phyloP scores from a whole-genome alignment of 2,888 invertebrate species.

The Caenorhabditis panamensis region DNA sequence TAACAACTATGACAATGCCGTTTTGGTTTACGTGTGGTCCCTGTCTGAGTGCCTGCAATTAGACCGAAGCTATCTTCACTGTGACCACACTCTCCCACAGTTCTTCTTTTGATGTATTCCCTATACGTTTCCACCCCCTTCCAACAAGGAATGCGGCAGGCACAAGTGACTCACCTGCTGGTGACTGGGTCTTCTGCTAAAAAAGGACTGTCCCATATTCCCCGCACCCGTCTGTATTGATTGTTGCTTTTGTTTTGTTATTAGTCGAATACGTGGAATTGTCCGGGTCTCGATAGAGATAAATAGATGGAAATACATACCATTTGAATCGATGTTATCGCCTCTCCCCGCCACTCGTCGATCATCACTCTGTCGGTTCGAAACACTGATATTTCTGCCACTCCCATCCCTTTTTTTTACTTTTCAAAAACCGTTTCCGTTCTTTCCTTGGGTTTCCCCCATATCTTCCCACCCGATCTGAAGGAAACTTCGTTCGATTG shows the following conservation, averaged over 20 bases:
- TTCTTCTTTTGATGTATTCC: not conserved
- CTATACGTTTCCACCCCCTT: not conserved
- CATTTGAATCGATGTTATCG: constrained; percentile 53
- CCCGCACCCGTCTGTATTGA: not conserved
- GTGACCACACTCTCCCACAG: constrained; percentile 5
- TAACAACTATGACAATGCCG: not conserved
- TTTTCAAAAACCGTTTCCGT: not conserved
- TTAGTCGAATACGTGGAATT: constrained; percentile 17
- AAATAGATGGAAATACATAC: constrained; percentile 53
- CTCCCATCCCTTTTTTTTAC: not conserved
- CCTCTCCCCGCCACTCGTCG: constrained; percentile 27
- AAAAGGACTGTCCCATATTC: not conserved
- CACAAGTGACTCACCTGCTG: constrained; percentile 2
- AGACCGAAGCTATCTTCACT: not conserved
- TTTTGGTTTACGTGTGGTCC: constrained; percentile 36
- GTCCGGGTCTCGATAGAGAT: constrained; percentile 18
- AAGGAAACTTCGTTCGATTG: constrained; percentile 40
- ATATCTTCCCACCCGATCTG: constrained; percentile 37
- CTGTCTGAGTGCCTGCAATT: not conserved
- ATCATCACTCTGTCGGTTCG: constrained; percentile 35
- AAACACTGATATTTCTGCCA: constrained; percentile 29
- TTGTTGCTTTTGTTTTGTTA: not conserved
- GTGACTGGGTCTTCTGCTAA: not conserved
- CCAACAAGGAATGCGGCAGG: constrained; percentile 1
- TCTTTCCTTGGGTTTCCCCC: not conserved